Evolutionary conservation across 2,797 vertebrate genomes (phyloP).

Genomic region (Rhynchonycteris naso): DNA sequence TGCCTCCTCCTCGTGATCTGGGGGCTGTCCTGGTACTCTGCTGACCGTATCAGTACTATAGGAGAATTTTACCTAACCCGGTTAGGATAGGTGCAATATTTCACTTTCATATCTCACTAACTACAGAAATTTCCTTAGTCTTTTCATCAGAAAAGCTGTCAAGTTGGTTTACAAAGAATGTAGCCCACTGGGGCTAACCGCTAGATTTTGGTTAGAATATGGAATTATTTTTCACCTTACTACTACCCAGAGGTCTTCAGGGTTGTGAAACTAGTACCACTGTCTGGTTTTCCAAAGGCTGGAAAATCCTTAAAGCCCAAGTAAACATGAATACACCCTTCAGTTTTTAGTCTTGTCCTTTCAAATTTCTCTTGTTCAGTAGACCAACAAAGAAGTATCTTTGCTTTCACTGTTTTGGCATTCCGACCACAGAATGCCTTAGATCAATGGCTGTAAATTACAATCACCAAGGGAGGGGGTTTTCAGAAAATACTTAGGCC

Average conservation of each 20-base stretch:
- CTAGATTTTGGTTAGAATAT: not conserved
- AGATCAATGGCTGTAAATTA: not conserved
- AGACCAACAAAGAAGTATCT: constrained; percentile 3
- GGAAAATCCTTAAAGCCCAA: not conserved
- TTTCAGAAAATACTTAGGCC: constrained; percentile 17
- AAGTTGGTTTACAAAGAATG: constrained; percentile 12
- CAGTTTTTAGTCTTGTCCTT: not conserved
- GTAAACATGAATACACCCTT: not conserved
- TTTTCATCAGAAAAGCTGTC: constrained; percentile 27
- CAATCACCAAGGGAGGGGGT: not conserved
- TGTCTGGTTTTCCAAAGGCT: constrained; percentile 24
- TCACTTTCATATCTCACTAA: not conserved
- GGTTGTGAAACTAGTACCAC: not conserved
- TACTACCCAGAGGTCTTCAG: not conserved
- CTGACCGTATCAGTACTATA: not conserved
- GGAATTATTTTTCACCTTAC: not conserved
- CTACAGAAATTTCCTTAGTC: not conserved
- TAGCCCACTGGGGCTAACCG: not conserved
- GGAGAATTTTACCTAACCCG: not conserved
- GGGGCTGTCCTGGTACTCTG: not conserved
- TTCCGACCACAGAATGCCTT: not conserved
- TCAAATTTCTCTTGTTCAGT: not conserved
- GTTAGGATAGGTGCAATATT: not conserved
- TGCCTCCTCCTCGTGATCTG: not conserved
- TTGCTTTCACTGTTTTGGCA: not conserved